phyloP scores from a whole-genome alignment of 2,888 invertebrate species.

The Acrobasis suavella region DNA sequence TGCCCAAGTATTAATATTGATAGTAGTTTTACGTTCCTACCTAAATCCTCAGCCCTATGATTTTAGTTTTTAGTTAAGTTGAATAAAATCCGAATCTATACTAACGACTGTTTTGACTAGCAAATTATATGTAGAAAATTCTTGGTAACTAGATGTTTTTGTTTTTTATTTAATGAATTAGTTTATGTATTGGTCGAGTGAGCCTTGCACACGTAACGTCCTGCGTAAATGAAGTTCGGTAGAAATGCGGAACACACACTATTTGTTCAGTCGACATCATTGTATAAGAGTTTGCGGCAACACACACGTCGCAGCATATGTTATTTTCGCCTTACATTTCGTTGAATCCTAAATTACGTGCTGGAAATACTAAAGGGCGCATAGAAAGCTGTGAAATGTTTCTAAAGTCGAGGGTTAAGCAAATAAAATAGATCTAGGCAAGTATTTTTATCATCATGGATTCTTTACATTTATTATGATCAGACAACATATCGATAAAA shows the following conservation, averaged over 20 bases:
- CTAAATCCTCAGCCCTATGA: too few relatives aligned
- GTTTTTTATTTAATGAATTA: neutral
- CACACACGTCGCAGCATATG: conserved; percentile 71
- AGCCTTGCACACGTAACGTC: conserved; percentile 62
- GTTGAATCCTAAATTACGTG: conserved; percentile 76
- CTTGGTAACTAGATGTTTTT: too few relatives aligned
- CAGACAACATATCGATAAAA: too few relatives aligned
- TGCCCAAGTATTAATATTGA: too few relatives aligned
- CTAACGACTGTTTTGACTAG: too few relatives aligned
- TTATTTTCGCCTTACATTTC: conserved; percentile 79
- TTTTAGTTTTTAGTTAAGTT: too few relatives aligned
- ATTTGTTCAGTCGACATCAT: conserved; percentile 80
- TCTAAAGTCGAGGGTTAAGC: conserved; percentile 3
- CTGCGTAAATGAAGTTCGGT: conserved; percentile 76
- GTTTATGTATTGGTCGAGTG: conserved; percentile 49
- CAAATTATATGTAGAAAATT: too few relatives aligned
- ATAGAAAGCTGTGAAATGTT: conserved; percentile 46
- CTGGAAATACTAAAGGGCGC: conserved; percentile 66
- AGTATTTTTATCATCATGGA: too few relatives aligned
- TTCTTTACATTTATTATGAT: too few relatives aligned
- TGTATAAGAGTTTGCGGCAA: conserved; percentile 80
- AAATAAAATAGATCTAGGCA: too few relatives aligned
- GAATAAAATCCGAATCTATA: too few relatives aligned
- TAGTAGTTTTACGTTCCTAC: too few relatives aligned
- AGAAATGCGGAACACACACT: conserved; percentile 82